Evolutionary conservation across 92 coral and sea anemone genomes (phyloP).

Genomic region (Porites evermanni): DNA sequence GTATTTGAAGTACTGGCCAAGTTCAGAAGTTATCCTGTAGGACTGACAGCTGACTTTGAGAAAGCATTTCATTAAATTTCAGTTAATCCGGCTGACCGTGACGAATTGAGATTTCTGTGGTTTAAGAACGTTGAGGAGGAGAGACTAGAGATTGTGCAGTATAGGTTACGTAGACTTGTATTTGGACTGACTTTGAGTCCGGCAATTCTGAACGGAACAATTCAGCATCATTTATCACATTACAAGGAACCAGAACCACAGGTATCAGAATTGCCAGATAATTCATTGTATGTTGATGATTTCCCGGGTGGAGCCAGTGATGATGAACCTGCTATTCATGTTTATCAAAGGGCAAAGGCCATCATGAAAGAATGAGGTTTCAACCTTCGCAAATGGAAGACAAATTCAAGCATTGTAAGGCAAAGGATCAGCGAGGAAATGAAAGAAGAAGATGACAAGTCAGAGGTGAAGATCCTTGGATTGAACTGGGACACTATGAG

Average conservation of each 20-base stretch:
- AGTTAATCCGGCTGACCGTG: background rate
- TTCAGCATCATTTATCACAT: too few relatives aligned
- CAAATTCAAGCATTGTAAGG: too few relatives aligned
- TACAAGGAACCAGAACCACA: background rate
- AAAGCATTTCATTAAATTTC: slow-evolving; percentile 18
- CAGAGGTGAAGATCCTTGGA: too few relatives aligned
- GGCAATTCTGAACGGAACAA: too few relatives aligned
- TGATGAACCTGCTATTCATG: too few relatives aligned
- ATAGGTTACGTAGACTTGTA: slow-evolving; percentile 43
- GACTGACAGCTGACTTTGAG: background rate
- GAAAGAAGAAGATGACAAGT: too few relatives aligned
- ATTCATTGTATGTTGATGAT: slow-evolving; percentile 60
- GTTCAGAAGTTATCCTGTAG: slow-evolving; percentile 26
- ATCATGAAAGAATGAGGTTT: slow-evolving; percentile 33
- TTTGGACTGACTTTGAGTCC: slow-evolving; percentile 39
- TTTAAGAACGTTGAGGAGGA: too few relatives aligned
- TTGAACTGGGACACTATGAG: too few relatives aligned
- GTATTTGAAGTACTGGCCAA: background rate
- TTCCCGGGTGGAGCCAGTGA: slow-evolving; percentile 31
- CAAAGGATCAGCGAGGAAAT: too few relatives aligned
- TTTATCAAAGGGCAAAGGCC: too few relatives aligned
- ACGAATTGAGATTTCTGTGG: too few relatives aligned
- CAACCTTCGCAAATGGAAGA: slow-evolving; percentile 58
- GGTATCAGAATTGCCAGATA: slow-evolving; percentile 21
- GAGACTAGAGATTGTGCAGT: background rate